Percentiles rank a stretch among this genome's conserved stretches.
phyloP scores from a whole-genome alignment of 2,888 invertebrate genomes.

The Abscondita cerata region DNA sequence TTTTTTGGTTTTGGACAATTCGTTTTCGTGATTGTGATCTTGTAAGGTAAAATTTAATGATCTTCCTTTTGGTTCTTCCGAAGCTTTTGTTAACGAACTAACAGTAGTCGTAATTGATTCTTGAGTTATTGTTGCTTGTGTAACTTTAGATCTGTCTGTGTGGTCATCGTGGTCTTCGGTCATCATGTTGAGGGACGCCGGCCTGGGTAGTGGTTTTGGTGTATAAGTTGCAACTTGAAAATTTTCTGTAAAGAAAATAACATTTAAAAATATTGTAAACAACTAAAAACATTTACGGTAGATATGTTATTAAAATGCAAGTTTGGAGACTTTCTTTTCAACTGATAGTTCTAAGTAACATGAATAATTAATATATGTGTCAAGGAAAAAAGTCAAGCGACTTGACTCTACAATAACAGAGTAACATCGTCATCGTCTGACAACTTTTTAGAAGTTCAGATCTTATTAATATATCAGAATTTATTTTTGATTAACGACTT shows the following conservation, averaged over 20 bases:
- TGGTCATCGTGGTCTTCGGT: slow-evolving; percentile 47
- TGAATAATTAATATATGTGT: too few relatives aligned
- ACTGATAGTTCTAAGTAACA: too few relatives aligned
- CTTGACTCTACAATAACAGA: too few relatives aligned
- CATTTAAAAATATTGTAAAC: too few relatives aligned
- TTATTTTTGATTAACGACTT: too few relatives aligned
- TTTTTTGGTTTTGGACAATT: slow-evolving; percentile 40
- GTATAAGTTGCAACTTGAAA: slow-evolving; percentile 27
- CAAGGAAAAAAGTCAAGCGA: too few relatives aligned
- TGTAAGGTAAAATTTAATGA: slow-evolving; percentile 54
- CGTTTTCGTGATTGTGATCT: slow-evolving; percentile 47
- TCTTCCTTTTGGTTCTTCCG: slow-evolving; percentile 50
- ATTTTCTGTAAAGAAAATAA: slow-evolving; percentile 11
- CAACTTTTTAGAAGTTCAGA: too few relatives aligned
- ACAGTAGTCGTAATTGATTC: slow-evolving; percentile 15
- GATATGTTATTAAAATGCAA: too few relatives aligned
- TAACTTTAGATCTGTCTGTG: slow-evolving; percentile 22
- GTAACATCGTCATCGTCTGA: too few relatives aligned
- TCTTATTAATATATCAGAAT: too few relatives aligned
- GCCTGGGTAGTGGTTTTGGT: slow-evolving; percentile 42
- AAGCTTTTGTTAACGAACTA: slow-evolving; percentile 17
- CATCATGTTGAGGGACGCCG: slow-evolving; percentile 50
- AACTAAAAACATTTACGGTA: too few relatives aligned
- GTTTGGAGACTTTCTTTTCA: too few relatives aligned
- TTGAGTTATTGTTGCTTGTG: slow-evolving; percentile 8